These are phyloP conservation scores for Novumbra hubbsi DNA, from an alignment of 2,797 vertebrate species.

Conservation along the genomic window DNA sequence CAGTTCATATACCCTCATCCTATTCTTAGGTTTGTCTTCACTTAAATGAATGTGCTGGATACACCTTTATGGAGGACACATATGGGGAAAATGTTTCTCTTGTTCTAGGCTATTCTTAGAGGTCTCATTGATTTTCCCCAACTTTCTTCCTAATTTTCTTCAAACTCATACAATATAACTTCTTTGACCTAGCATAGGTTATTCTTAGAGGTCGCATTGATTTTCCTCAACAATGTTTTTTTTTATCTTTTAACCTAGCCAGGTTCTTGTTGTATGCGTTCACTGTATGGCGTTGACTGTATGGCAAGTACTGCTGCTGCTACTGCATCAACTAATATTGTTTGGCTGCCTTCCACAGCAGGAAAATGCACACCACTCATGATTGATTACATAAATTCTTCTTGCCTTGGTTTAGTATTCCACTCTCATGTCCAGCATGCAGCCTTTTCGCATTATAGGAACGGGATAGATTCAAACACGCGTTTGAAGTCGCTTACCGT, in stretches of 20 bases:
- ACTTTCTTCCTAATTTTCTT: conserved; percentile 38
- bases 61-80: no score
- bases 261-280: conserved; percentile 40
- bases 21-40: neutral
- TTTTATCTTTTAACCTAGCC: conserved; percentile 52
- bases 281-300: conserved; percentile 40
- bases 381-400: conserved; percentile 69
- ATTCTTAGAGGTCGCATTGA: conserved; percentile 13
- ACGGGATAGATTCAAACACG: conserved; percentile 55
- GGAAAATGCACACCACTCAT: conserved; percentile 50
- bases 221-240: conserved; percentile 45
- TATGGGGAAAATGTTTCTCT: neutral
- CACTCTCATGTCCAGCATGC: conserved; percentile 41
- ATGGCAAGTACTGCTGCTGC: conserved; percentile 48
- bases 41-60: conserved; percentile 9
- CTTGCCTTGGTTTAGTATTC: conserved; percentile 49
- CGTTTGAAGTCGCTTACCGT: conserved; percentile 43
- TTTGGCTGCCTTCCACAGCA: conserved; percentile 55
- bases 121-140: conserved; percentile 22
- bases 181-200: neutral
- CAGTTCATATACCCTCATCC: neutral
- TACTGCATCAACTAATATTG: conserved; percentile 45
- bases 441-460: conserved; percentile 42
- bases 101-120: neutral
- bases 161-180: conserved; percentile 37